Base-by-base conservation (phyloP, 1,140 invertebrate genomes). In the Pseudachorutes palmiensis region DNA sequence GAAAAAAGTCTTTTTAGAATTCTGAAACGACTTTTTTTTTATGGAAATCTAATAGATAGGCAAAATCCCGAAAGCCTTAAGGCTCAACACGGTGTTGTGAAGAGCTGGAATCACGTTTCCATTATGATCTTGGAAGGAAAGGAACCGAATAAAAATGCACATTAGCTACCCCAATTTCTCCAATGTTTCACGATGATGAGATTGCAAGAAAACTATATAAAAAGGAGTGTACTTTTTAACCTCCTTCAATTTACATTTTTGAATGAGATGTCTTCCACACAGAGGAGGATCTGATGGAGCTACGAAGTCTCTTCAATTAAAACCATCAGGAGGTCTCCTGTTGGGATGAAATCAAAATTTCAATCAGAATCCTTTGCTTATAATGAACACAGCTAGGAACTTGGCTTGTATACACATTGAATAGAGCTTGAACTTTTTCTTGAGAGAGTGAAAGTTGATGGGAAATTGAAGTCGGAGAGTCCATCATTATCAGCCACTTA, bases 41-140 rank as follows among this genome's bases (percentile, higher is more conserved):
- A 55, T 55, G 51, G 51, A 55, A 55, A 55, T 55, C 14, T 55
- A 55, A 55, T 55, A 55, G 12, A 14, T 12, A 55, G 24, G 51
- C 12, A 55, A 55, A 55, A 19, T 26, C 51, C 24, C 24, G 5
- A 55, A 55, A 55, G 51, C 51, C 51, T 55, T 22, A 26, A 55
- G 51, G 51, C 51, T 14, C 12, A 5, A 12, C 36, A 45, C 36
- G 9, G 9, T 45, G 19, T 45, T 45, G 9, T 45, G 19, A 45
- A 45, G 36, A 45, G 9, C 19, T 45, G 9, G 19, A 45, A 45
- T 45, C 36, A 45, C 36, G 36, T 45, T 45, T 45, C 36, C 36
- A 45, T 45, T 45, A 45, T 45, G 19, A 9, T 19, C 36, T 45
- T 45, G 9, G 9, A 9, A 12, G 19, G 9, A 19, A 19, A 19